Conservation (phyloP, 2,888 invertebrate genomes). For the Thera obeliscata region DNA sequence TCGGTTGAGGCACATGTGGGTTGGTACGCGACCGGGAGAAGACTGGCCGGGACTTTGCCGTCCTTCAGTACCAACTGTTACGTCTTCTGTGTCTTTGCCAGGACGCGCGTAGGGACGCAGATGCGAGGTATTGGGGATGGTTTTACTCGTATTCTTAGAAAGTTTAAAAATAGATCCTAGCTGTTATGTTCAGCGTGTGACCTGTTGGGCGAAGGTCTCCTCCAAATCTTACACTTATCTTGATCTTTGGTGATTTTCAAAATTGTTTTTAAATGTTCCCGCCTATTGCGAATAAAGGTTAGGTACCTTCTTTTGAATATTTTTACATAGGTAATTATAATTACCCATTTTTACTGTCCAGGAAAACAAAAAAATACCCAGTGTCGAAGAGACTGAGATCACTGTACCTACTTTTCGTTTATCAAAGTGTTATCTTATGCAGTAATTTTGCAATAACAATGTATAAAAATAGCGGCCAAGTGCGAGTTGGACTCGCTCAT, state of each 20-base stretch:
- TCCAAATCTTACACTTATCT: no score
- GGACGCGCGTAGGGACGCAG: constrained; percentile 1
- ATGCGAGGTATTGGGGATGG: background rate
- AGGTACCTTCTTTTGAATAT: no score
- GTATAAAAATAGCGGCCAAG: background rate
- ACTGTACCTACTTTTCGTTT: background rate
- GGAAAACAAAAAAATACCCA: background rate
- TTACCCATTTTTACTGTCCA: no score
- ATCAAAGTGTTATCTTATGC: background rate
- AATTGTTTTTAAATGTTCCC: no score
- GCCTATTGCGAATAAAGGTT: no score
- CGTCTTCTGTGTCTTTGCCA: constrained; percentile 4
- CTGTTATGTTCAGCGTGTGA: background rate
- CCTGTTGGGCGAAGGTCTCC: no score
- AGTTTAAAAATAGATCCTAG: background rate
- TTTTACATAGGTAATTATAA: no score
- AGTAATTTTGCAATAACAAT: constrained; percentile 7
- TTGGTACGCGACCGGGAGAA: constrained; percentile 43
- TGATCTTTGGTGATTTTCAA: no score
- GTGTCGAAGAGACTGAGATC: background rate
- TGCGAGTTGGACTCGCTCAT: no score
- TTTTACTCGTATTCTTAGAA: background rate
- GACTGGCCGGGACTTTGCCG: constrained; percentile 33
- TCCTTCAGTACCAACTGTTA: constrained; percentile 6
- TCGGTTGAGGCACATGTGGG: constrained; percentile 30